These are phyloP conservation scores for Saccostrea cuccullata DNA, from an alignment of 1,140 invertebrate species.

Conservation along the genomic window DNA sequence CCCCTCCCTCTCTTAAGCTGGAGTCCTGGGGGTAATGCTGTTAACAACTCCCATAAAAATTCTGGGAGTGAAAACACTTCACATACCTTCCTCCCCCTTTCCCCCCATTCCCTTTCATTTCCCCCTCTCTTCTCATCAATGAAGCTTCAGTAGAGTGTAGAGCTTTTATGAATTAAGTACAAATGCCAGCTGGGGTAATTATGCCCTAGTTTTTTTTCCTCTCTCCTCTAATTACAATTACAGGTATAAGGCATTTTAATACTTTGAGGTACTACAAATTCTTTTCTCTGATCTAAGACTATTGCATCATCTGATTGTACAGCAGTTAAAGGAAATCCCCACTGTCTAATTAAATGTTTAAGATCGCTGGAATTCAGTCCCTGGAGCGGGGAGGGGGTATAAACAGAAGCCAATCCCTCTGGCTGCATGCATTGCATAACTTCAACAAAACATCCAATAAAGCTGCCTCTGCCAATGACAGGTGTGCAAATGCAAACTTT, in stretches of 20 bases:
- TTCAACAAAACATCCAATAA: conserved; percentile 31
- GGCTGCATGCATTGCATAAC: conserved; percentile 16
- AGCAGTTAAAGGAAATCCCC: conserved; percentile 3
- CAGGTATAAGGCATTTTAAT: conserved; percentile 24
- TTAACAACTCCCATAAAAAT: not conserved
- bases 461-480: conserved; percentile 2
- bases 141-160: conserved; percentile 1
- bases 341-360: conserved; percentile 17
- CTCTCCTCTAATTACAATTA: conserved; percentile 21
- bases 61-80: not conserved
- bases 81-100: not conserved
- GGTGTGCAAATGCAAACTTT: not conserved
- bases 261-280: conserved; percentile 4
- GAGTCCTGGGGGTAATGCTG: not conserved
- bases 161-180: conserved; percentile 38
- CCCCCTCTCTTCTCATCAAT: conserved; percentile 34
- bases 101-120: not conserved
- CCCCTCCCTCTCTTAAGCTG: not conserved
- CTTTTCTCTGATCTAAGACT: conserved; percentile 9
- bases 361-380: not conserved
- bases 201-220: conserved; percentile 25
- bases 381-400: conserved; percentile 1
- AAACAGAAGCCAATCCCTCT: conserved; percentile 12
- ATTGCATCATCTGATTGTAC: conserved; percentile 7
- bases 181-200: conserved; percentile 33